phyloP scores from a whole-genome alignment of 1,140 invertebrate genomes.

The Chironomus tepperi region DNA sequence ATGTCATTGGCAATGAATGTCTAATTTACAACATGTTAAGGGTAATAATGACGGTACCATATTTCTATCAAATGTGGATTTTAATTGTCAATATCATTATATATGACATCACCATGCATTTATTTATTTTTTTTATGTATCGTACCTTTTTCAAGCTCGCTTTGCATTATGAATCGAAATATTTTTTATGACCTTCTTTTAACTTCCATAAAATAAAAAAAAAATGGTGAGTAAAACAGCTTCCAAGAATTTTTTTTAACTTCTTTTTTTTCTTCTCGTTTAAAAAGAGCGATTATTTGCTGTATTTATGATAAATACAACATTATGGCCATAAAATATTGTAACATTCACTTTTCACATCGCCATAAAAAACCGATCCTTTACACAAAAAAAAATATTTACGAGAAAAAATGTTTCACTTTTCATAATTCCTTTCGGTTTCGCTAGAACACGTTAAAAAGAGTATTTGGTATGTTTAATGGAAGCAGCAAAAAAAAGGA shows the following conservation, averaged over 20 bases:
- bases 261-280: not conserved
- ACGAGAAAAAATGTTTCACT: not conserved
- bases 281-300: slow-evolving; percentile 1
- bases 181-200: not conserved
- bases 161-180: not conserved
- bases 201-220: not conserved
- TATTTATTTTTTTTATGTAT: no score
- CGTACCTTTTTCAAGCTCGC: no score
- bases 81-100: slow-evolving; percentile 3
- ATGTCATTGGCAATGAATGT: slow-evolving; percentile 12
- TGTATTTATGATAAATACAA: not conserved
- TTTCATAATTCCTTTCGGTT: not conserved
- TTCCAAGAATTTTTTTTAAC: slow-evolving; percentile 9
- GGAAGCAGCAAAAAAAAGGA: not conserved
- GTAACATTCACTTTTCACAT: slow-evolving; percentile 13
- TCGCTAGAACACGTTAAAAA: not conserved
- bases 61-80: slow-evolving; percentile 14
- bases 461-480: not conserved
- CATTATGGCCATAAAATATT: not conserved
- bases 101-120: no score
- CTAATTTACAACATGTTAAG: slow-evolving; percentile 2
- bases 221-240: not conserved
- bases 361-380: not conserved
- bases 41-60: not conserved
- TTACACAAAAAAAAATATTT: not conserved